Evolutionary conservation across 2,113 vertebrate species (phyloP), one percentile per base, ranked within the genome.

Genomic region (Lepisosteus osseus): DNA sequence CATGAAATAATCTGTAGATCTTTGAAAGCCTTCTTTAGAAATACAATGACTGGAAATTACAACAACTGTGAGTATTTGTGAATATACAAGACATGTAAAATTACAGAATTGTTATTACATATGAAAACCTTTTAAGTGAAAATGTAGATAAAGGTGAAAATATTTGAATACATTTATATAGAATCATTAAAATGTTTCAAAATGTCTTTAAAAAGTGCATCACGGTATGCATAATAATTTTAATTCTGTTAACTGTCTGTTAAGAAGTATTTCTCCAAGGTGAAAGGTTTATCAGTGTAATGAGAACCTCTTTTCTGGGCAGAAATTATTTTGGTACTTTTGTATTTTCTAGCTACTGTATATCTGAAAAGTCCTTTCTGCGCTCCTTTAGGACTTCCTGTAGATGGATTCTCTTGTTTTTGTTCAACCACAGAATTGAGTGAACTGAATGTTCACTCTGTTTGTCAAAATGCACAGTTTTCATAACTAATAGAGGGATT

Each of bases 261-360:
- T 14, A 42, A 8, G 7, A n/a, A 47, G 5, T 56, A 43, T 65
- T 44, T 65, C n/a, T 54, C 45, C 54, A 47, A 44, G 11, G 5
- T 9, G 51, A 57, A 15, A 8, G 15, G 45, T 29, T 45, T 57
- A 57, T 3, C 14, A 3, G 64, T 65, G 45, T 17, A 65, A 54
- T 66, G 54, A 12, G 45, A 42, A 57, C 14, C 54, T 72, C 51
- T 66, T 65, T 55, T 65, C 42, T 67, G 54, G 9, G 2, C 45
- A 15, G 8, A 47, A 3, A 29, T 47, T 3, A 4, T 61, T 67
- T 17, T 47, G 5, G 54, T 51, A 29, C 65, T 61, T 61, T 3
- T 12, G 13, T 5, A 45, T 45, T 13, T 64, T 13, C 15, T 62
- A 8, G 8, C n/a, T 40, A 1, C 13, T 42, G 41, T 29, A 15